Base-by-base conservation (phyloP, 2,888 invertebrate species). In the Pyralis farinalis region DNA sequence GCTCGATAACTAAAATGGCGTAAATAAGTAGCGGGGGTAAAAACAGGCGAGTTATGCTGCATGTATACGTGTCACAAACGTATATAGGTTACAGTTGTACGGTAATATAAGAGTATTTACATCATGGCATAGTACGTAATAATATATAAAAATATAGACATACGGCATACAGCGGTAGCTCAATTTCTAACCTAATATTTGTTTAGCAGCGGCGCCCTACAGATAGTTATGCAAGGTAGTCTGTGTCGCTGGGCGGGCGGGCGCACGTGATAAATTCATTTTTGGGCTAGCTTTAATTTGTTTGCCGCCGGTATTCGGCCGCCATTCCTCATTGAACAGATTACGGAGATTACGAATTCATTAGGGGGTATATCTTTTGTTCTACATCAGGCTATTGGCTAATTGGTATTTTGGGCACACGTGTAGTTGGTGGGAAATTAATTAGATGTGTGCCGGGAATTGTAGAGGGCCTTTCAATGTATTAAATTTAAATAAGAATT, bases 301-400 rank as follows among this genome's bases (percentile, higher is more conserved):
- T 85, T 85, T 82, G 75, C 76, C 69, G 64, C 63, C 70, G 72
- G 70, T 75, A 75, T 80, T 81, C 68, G 69, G 69, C 79, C 69
- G 80, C 84, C 82, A 82, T 87, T 82, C 78, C 84, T 87, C 86
- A 87, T 84, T 82, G 85, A 84, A 82, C 82, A 86, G 87, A 87
- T 88, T 87, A 85, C 76, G 43, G 76, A 85, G 86, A 86, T 88
- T 87, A 86, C 80, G 73, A 85, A 84, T 88, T 86, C 85, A 87
- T 87, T 87, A 83, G 86, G 83, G 81, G 64, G 70, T 66, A 70
- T 84, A 83, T 84, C 82, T 82, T 82, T 76, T 76, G 74, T 76
- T 72, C 60, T 12, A 53, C 49, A 16, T 16, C 16, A 58, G 63
- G 74, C 72, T 58, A 54, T 48, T 53, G 53, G 56, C 71, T 86